Evolutionary conservation across 2,113 vertebrate species (phyloP).

Genomic region (Hypanus sabinus): DNA sequence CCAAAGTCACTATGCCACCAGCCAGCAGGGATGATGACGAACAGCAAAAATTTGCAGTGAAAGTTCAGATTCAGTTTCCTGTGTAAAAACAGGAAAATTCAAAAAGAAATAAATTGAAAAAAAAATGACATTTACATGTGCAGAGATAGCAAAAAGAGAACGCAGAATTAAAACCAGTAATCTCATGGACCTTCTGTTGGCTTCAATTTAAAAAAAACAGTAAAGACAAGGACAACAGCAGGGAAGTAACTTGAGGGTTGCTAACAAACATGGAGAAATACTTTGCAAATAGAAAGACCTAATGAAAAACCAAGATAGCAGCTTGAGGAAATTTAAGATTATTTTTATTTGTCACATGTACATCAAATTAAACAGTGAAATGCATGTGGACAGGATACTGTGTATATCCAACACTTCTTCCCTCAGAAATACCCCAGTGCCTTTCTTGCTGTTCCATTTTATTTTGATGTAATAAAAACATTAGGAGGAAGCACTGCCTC

Average conservation of each 20-base stretch:
- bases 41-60: not conserved
- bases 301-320: not conserved
- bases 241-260: not conserved
- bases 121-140: too few species aligned
- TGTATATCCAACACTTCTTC: not conserved
- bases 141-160: not conserved
- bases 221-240: not conserved
- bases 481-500: not conserved
- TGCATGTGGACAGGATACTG: not conserved
- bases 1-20: too few species aligned
- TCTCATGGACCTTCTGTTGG: not conserved
- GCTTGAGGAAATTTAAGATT: not conserved
- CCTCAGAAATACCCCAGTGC: not conserved
- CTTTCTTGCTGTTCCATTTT: not conserved
- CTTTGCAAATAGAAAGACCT: not conserved
- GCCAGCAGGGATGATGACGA: not conserved
- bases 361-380: too few species aligned
- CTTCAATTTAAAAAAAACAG: not conserved
- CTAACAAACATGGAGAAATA: not conserved
- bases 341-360: too few species aligned
- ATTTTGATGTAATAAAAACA: not conserved
- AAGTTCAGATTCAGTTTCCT: not conserved
- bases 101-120: not conserved
- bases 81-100: not conserved
- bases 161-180: not conserved